Percentiles rank a stretch among this genome's conserved stretches.
Evolutionary conservation across 2,888 invertebrate species (phyloP).

Genomic region (Polietes domitor): DNA sequence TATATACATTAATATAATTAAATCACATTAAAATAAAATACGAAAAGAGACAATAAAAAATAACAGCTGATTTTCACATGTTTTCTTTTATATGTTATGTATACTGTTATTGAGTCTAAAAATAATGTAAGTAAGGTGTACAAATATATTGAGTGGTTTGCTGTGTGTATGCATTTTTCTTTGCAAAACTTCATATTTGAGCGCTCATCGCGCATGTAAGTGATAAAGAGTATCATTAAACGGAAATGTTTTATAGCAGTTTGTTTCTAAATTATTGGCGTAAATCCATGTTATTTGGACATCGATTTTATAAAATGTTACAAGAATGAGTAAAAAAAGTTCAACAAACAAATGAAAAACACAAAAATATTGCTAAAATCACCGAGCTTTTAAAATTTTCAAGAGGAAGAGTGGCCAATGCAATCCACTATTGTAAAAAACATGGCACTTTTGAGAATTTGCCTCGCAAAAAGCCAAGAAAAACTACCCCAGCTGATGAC

Average conservation of each 20-base stretch:
- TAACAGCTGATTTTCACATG: background rate
- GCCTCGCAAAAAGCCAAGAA: conserved; percentile 34
- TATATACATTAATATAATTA: no score
- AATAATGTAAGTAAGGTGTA: background rate
- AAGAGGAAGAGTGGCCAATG: conserved; percentile 28
- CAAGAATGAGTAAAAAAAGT: background rate
- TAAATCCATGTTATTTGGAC: background rate
- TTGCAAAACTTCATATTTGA: background rate
- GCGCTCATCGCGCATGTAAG: background rate
- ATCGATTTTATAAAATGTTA: background rate
- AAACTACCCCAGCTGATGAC: conserved; percentile 3
- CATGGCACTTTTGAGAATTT: conserved; percentile 32
- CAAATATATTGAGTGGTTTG: background rate
- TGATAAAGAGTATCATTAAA: background rate
- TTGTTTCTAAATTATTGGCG: background rate
- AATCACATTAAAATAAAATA: no score
- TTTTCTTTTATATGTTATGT: background rate
- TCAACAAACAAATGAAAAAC: background rate
- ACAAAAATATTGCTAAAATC: conserved; percentile 26
- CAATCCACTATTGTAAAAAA: conserved; percentile 6
- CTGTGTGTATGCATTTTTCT: background rate
- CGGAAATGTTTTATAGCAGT: background rate
- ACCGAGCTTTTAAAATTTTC: conserved; percentile 36
- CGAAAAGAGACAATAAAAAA: background rate
- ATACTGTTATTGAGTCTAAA: background rate